Evolutionary conservation across 2,797 vertebrate species (phyloP).

Genomic region (Semaprochilodus insignis): DNA sequence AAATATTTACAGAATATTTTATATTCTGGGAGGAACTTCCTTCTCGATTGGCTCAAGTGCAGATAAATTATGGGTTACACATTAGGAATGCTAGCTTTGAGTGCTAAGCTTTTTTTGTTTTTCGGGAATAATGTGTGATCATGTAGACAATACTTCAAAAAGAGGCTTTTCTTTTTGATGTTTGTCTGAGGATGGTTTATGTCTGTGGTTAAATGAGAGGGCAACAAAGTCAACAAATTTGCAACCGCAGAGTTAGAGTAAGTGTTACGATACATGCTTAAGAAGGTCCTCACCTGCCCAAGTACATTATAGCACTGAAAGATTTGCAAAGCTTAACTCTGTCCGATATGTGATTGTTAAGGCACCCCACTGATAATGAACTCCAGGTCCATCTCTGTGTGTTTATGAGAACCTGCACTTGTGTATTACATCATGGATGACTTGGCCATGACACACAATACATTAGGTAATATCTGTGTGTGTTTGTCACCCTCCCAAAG

Average conservation of each 20-base stretch:
- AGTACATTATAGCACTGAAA: slow-evolving; percentile 11
- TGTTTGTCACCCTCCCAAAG: slow-evolving; percentile 61
- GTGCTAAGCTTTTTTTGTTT: slow-evolving; percentile 13
- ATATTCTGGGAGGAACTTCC: no score
- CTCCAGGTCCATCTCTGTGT: slow-evolving; percentile 4
- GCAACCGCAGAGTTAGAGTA: slow-evolving; percentile 26
- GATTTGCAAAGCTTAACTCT: slow-evolving; percentile 29
- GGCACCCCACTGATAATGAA: background rate
- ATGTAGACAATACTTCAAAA: slow-evolving; percentile 29
- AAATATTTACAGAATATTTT: no score
- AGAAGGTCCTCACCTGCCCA: slow-evolving; percentile 48
- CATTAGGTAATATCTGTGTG: slow-evolving; percentile 57
- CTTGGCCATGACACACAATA: slow-evolving; percentile 57
- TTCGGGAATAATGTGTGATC: slow-evolving; percentile 22
- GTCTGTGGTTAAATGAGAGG: slow-evolving; percentile 30
- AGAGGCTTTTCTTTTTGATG: slow-evolving; percentile 31
- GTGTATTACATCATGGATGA: slow-evolving; percentile 58
- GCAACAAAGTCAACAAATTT: slow-evolving; percentile 46
- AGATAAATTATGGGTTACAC: no score
- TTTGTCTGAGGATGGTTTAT: slow-evolving; percentile 34
- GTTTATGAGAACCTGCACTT: slow-evolving; percentile 39
- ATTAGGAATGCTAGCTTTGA: background rate
- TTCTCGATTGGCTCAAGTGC: no score
- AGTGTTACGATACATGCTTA: slow-evolving; percentile 35
- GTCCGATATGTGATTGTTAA: background rate